Conservation (phyloP, 2,888 invertebrate species). For the Mimumesa dahlbomi region DNA sequence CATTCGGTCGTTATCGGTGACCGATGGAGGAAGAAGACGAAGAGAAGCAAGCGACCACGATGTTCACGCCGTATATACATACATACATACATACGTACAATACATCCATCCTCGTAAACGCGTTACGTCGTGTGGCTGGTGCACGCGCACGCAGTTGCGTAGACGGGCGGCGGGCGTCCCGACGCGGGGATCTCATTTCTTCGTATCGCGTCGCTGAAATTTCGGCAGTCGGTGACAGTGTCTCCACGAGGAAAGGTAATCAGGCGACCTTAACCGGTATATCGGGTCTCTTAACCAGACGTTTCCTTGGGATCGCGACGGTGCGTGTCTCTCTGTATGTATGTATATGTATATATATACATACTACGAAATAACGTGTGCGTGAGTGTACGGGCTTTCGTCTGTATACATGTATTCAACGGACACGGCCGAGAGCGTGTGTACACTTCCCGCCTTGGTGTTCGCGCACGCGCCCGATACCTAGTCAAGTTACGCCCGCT, state of each 20-base stretch:
- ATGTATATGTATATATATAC: not conserved
- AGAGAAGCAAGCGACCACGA: constrained; percentile 30
- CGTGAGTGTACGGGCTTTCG: not conserved
- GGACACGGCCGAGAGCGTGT: not conserved
- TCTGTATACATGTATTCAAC: not conserved
- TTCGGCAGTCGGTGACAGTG: constrained; percentile 53
- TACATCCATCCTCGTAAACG: constrained; percentile 11
- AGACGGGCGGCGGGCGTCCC: constrained; percentile 24
- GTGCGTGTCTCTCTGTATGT: not conserved
- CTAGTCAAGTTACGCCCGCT: not conserved
- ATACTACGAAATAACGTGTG: not conserved
- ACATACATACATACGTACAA: no score
- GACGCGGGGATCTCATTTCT: constrained; percentile 7
- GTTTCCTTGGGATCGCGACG: not conserved
- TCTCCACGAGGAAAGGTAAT: constrained; percentile 53
- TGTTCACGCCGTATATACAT: constrained; percentile 33
- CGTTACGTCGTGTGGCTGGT: constrained; percentile 43
- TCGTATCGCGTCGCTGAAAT: constrained; percentile 32
- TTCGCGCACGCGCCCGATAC: constrained; percentile 27
- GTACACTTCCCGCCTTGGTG: constrained; percentile 37
- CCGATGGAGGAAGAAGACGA: constrained; percentile 45
- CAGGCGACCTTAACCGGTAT: constrained; percentile 21
- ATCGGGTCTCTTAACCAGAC: not conserved
- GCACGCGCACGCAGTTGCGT: constrained; percentile 46
- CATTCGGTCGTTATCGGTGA: constrained; percentile 58